Percentiles rank a stretch among this genome's conserved stretches.
Conservation (phyloP, 2,113 vertebrate species). For the Nanger granti region DNA sequence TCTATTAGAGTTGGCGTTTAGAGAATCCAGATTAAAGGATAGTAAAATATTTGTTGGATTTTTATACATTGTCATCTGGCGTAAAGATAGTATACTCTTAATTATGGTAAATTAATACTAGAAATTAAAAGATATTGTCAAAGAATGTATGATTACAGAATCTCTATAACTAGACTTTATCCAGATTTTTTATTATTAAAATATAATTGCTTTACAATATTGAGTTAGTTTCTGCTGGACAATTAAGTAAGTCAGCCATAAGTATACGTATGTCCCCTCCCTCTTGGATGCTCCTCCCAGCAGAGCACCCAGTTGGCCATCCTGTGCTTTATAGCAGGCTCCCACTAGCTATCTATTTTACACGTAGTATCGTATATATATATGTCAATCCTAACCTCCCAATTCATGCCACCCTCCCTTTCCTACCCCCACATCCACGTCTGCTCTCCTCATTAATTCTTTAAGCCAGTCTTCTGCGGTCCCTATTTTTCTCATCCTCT, state of each 20-base stretch:
- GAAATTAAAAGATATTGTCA: neutral
- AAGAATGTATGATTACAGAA: neutral
- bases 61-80: neutral
- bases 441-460: neutral
- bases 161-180: neutral
- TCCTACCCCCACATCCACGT: neutral
- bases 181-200: neutral
- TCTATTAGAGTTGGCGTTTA: neutral
- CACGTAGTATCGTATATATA: neutral
- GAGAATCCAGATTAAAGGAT: neutral
- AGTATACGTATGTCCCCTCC: neutral
- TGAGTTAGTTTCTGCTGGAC: neutral
- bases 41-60: neutral
- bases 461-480: neutral
- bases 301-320: neutral
- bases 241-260: neutral
- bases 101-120: neutral
- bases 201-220: neutral
- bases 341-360: neutral
- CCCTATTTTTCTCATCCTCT: neutral
- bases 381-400: neutral
- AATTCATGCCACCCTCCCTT: neutral
- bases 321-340: neutral
- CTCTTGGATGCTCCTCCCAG: neutral
- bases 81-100: neutral